These are phyloP conservation scores for Ceratoteleas bidentatus DNA, from an alignment of 1,140 invertebrate species.

Conservation along the genomic window DNA sequence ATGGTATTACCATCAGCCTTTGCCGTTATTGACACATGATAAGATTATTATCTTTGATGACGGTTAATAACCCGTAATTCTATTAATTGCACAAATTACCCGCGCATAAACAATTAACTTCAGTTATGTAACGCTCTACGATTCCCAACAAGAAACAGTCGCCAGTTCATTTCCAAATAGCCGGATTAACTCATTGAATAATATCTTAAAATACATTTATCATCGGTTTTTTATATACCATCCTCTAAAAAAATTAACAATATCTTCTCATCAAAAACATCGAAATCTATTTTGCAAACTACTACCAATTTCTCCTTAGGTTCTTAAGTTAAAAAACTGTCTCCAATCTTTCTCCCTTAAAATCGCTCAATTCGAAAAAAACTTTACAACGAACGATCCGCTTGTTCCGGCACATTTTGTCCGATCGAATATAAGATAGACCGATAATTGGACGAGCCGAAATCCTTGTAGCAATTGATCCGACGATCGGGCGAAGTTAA, in stretches of 20 bases:
- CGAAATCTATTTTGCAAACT: no score
- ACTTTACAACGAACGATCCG: background rate
- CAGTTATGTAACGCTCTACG: background rate
- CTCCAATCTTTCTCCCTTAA: no score
- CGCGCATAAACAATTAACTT: background rate
- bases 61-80: conserved; percentile 20
- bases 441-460: background rate
- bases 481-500: conserved; percentile 10
- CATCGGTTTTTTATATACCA: no score
- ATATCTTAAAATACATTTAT: no score
- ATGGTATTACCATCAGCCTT: conserved; percentile 11
- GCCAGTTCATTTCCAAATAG: background rate
- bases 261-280: no score
- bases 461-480: background rate
- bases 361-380: background rate
- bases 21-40: conserved; percentile 18
- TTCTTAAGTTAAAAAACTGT: no score
- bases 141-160: background rate
- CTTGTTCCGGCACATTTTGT: conserved; percentile 1
- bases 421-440: background rate
- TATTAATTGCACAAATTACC: background rate
- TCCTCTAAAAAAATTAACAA: no score
- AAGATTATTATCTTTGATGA: conserved; percentile 28
- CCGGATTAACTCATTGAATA: no score
- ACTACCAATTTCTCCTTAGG: no score